Evolutionary conservation across 92 coral and sea anemone genomes (phyloP), one percentile per base, ranked within the genome.

Genomic region (Bergia puertoricense): DNA sequence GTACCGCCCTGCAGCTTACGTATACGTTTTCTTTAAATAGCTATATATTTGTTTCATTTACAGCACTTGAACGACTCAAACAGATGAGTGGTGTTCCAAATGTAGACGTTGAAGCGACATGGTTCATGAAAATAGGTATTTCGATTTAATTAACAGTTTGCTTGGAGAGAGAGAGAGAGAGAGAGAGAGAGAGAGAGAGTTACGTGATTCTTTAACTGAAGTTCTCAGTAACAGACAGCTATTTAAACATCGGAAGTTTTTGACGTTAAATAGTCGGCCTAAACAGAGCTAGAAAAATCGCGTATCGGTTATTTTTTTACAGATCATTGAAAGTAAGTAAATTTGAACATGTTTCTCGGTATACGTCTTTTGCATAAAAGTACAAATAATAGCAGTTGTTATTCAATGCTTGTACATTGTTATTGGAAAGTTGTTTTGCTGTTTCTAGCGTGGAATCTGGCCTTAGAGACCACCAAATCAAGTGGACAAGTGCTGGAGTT

Each of bases 361-460:
- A 66, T 79, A 10, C 16, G 2, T 54, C 23, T 62, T 18, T 62
- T 7, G 68, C 23, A 62, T 8, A 23, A 40, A 30, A 56, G 5
- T 14, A 37, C 42, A 46, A 37, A 79, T 3, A 15, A 79, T 7
- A 18, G 9, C 18, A 11, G 37, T 41, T 78, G 23, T 30, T 30
- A 30, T 13, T 54, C 68, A 39, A 46, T 37, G 20, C 30, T 54
- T 80, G 15, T 45, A 71, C 38, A 6, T 4, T 23, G 2, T 71
- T 20, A 8, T 6, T 15, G 51, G 18, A 11, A 30, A n/a, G 54
- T 30, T 20, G 39, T 74, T 50, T 38, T 77, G 50, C 39, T 65
- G 62, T 75, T 65, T 18, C 18, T 82, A 97, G 99, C 99, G 54
- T 97, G 99, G 99, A 97, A 97, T 86, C 91, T 97, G 81, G 99